Conservation (phyloP, 2,797 vertebrate species). For the Galago senegalensis region DNA sequence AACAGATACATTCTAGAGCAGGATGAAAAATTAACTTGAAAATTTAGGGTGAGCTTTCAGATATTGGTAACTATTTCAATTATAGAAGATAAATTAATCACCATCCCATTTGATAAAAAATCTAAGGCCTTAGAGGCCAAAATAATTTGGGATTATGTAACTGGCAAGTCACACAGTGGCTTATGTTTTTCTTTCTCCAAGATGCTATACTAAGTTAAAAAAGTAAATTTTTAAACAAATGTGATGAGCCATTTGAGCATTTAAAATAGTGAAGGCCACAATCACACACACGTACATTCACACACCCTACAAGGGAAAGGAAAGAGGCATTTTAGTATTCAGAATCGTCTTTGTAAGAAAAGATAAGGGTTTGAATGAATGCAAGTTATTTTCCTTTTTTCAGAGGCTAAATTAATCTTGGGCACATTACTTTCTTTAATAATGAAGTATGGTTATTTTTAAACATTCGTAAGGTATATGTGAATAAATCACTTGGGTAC, state of each 20-base stretch:
- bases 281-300: neutral
- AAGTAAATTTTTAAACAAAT: neutral
- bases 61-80: neutral
- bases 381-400: neutral
- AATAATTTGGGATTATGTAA: constrained; percentile 7
- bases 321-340: neutral
- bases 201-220: neutral
- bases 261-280: neutral
- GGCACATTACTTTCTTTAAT: neutral
- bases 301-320: rapidly evolving
- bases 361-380: neutral
- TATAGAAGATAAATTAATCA: neutral
- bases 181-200: neutral
- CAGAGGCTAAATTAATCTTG: neutral
- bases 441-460: neutral
- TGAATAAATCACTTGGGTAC: neutral
- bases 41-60: neutral
- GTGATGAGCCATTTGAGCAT: neutral
- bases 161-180: neutral
- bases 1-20: neutral
- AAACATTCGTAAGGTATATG: neutral
- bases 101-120: neutral
- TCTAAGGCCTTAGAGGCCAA: neutral
- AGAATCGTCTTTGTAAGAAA: neutral
- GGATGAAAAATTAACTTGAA: constrained; percentile 4